These are phyloP conservation scores for Gobiocypris rarus DNA, from an alignment of 2,113 vertebrate species.

Conservation along the genomic window DNA sequence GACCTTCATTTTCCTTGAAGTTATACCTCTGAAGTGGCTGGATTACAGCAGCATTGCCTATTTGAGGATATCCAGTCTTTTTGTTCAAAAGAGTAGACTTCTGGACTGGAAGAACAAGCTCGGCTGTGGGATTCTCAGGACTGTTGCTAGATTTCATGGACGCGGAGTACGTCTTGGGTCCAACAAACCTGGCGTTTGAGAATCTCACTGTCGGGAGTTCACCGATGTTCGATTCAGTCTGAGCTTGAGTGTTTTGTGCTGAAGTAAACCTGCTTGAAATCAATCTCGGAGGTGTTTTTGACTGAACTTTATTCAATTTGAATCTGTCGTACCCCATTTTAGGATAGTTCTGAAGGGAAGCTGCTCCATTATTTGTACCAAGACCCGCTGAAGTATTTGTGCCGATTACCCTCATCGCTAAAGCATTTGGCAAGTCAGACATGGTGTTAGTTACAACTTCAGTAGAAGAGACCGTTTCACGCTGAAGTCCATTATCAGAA, in stretches of 20 bases:
- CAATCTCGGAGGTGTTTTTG: conserved; percentile 10
- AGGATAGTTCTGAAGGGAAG: background rate
- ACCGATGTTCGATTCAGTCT: background rate
- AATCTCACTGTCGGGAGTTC: background rate
- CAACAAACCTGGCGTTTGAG: background rate
- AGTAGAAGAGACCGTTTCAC: background rate
- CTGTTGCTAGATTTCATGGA: background rate
- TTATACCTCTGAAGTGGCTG: background rate
- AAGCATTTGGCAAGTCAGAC: background rate
- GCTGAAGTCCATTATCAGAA: background rate
- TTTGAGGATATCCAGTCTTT: conserved; percentile 6
- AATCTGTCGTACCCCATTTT: background rate
- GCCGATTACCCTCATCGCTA: background rate
- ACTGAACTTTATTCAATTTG: background rate
- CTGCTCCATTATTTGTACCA: background rate
- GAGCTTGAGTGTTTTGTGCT: background rate
- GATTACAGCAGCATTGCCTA: background rate
- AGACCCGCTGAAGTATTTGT: background rate
- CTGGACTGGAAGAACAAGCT: background rate
- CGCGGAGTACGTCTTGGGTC: background rate
- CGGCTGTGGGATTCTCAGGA: background rate
- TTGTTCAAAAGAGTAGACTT: background rate
- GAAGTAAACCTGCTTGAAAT: background rate
- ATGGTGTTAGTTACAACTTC: background rate
- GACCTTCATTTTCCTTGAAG: background rate